Base-by-base conservation (phyloP, 1,140 invertebrate genomes). In the Monochamus saltuarius region DNA sequence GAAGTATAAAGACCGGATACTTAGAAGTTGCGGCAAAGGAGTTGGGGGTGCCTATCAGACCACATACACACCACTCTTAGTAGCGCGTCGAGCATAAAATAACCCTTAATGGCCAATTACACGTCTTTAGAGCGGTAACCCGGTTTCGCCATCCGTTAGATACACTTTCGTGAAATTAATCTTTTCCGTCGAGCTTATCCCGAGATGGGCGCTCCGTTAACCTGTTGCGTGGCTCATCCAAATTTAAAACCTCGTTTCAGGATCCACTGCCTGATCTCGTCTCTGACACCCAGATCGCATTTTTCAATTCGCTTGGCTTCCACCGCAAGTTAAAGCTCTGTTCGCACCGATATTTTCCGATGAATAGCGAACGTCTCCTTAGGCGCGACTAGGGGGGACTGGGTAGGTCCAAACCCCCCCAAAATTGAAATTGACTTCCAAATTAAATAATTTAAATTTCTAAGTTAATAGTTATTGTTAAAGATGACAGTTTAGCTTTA, bases 31-130 rank as follows among this genome's bases (percentile, higher is more conserved):
- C 58, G 61, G 62, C 60, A 64, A 55, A 65, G 62, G 58, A 69
- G 59, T 38, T 35, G 40, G 50, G 57, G 53, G 57, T 65, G 63
- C 40, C 68, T 70, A 72, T 72, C 68, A 69, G 66, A 70, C 68
- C 68, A 66, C 66, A 72, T 69, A 69, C 65, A 71, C 66, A 66
- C 67, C 66, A 70, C 66, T 55, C 60, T 53, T 37, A 59, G 53
- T 22, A 52, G 36, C 60, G 64, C 59, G 61, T 57, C 51, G 55
- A 58, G 59, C 68, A 68, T 66, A 71, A 72, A 72, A 69, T 70
- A 67, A 69, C 70, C 68, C 62, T 69, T 72, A 71, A 72, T 71
- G 69, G 69, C 65, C 69, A 71, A 72, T 72, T 70, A 72, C 61
- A 57, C 59, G 67, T 64, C 64, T 64, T 70, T 69, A 66, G 57